These are phyloP conservation scores for Drosophila melanica DNA, from an alignment of 1,140 invertebrate genomes.

Conservation along the genomic window DNA sequence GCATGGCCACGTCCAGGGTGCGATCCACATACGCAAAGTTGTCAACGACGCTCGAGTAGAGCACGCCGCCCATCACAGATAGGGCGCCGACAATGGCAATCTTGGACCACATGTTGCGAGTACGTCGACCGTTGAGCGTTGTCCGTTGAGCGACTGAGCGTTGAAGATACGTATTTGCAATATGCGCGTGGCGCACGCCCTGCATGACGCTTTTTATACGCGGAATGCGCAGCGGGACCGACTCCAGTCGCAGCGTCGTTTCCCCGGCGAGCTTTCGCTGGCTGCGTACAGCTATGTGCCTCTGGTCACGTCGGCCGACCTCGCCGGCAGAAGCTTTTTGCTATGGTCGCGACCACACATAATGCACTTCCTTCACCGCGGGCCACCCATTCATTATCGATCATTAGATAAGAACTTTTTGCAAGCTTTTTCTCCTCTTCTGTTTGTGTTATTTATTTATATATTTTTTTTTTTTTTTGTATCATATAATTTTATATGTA, in stretches of 20 bases:
- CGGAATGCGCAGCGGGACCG: not conserved
- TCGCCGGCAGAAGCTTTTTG: slow-evolving; percentile 37
- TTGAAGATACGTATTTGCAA: slow-evolving; percentile 39
- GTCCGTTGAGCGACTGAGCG: slow-evolving; percentile 9
- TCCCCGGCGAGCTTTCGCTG: slow-evolving; percentile 29
- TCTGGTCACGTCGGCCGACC: slow-evolving; percentile 67
- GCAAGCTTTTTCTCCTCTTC: slow-evolving; percentile 45
- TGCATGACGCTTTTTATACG: slow-evolving; percentile 58
- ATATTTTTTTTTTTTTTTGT: not conserved
- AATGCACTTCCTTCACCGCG: slow-evolving; percentile 64
- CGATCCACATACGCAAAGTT: slow-evolving; percentile 74
- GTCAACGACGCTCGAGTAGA: slow-evolving; percentile 58
- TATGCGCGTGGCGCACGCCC: slow-evolving; percentile 59
- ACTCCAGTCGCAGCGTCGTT: slow-evolving; percentile 2
- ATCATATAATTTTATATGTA: not conserved
- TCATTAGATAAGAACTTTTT: slow-evolving; percentile 67
- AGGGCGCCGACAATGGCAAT: slow-evolving; percentile 59
- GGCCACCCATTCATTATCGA: slow-evolving; percentile 58
- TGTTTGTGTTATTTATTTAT: not conserved
- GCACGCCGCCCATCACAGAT: slow-evolving; percentile 57
- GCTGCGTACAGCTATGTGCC: slow-evolving; percentile 43
- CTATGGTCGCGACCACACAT: not conserved
- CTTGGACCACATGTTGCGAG: slow-evolving; percentile 65
- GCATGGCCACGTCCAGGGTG: slow-evolving; percentile 66
- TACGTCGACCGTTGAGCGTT: not conserved